phyloP scores from a whole-genome alignment of 37 sponge, comb jelly and placozoan genomes.

The Spongilla lacustris region DNA sequence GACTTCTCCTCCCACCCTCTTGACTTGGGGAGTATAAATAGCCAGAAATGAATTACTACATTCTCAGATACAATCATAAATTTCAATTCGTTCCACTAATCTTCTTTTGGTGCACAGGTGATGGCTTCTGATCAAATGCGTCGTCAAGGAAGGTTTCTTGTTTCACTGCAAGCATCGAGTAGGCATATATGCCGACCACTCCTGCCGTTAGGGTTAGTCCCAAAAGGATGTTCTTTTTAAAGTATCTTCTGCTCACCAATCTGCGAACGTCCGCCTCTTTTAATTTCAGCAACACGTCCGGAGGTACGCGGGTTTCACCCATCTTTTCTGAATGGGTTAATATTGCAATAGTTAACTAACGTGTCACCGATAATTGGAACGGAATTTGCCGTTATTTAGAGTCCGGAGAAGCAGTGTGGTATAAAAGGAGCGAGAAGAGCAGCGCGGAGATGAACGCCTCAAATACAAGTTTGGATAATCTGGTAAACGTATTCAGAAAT shows the following conservation, averaged over 20 bases:
- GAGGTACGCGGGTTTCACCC: not conserved
- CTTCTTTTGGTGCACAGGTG: not conserved
- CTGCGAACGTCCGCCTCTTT: conserved; percentile 9
- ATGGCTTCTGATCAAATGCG: conserved; percentile 44
- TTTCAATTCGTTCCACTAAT: not conserved
- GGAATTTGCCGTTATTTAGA: conserved; percentile 4
- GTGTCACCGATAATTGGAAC: not conserved
- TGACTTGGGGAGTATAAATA: no score
- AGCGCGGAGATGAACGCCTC: conserved; percentile 11
- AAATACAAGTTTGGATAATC: conserved; percentile 38
- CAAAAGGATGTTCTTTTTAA: conserved; percentile 53
- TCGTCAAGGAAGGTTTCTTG: conserved; percentile 72
- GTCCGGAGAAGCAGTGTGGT: not conserved
- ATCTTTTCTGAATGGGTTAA: not conserved
- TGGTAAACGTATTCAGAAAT: conserved; percentile 19
- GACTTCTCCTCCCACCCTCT: no score
- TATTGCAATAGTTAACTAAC: not conserved
- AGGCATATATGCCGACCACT: conserved; percentile 58
- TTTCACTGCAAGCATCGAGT: conserved; percentile 70
- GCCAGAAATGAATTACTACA: not conserved
- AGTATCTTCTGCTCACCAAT: conserved; percentile 16
- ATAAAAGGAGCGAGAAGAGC: not conserved
- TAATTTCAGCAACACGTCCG: conserved; percentile 14
- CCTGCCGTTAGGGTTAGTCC: conserved; percentile 47
- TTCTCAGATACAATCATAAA: not conserved